Conservation (phyloP, 2,888 invertebrate genomes). For the Nycteola revayana region DNA sequence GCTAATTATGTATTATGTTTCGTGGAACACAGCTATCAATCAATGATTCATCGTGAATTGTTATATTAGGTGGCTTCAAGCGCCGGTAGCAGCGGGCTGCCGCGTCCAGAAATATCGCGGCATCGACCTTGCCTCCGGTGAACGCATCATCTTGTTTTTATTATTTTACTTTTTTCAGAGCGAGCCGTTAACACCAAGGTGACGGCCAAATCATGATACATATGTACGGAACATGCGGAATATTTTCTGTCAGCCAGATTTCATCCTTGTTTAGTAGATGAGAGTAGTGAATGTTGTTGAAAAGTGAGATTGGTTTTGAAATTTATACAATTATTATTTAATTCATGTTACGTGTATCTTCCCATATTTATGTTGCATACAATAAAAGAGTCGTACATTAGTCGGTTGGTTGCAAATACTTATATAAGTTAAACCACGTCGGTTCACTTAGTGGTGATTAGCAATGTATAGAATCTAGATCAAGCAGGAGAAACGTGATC, state of each 20-base stretch:
- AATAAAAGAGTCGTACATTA: too few relatives aligned
- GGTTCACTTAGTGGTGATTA: conserved; percentile 44
- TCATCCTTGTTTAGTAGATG: too few relatives aligned
- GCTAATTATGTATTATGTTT: conserved; percentile 31
- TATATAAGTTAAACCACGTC: too few relatives aligned
- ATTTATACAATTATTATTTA: too few relatives aligned
- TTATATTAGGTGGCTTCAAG: conserved; percentile 49
- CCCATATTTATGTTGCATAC: conserved; percentile 30
- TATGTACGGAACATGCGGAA: too few relatives aligned
- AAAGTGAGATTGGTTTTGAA: too few relatives aligned
- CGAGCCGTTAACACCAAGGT: conserved; percentile 63
- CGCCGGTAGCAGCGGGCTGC: conserved; percentile 46
- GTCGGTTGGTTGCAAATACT: too few relatives aligned
- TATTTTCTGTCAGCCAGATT: too few relatives aligned
- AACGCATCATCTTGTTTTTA: conserved; percentile 69
- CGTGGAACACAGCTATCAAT: conserved; percentile 61
- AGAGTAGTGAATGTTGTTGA: too few relatives aligned
- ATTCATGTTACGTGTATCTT: conserved; percentile 20
- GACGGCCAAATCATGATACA: conserved; percentile 63
- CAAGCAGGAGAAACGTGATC: conserved; percentile 56
- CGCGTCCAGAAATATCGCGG: conserved; percentile 72
- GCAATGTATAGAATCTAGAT: conserved; percentile 53
- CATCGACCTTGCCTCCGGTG: conserved; percentile 75
- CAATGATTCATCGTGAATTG: conserved; percentile 56
- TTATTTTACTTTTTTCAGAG: conserved; percentile 66